phyloP scores from a whole-genome alignment of 2,888 invertebrate genomes.

The Tanytarsus gracilentus region DNA sequence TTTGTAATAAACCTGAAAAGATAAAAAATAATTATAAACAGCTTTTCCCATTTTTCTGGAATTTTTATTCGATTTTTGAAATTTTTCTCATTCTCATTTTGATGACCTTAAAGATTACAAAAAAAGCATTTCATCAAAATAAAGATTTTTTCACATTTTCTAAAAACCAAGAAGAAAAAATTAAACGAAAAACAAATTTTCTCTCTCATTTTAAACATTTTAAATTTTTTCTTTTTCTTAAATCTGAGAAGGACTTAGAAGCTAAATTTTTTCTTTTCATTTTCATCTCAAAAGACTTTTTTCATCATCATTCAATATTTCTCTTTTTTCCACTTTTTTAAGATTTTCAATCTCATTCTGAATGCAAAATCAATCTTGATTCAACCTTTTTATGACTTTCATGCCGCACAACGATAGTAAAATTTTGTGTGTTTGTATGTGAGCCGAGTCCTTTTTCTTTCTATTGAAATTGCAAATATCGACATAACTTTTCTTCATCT shows the following conservation, averaged over 20 bases:
- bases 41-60: conserved; percentile 19
- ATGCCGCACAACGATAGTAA: too few relatives aligned
- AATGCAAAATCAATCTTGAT: conserved; percentile 5
- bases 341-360: too few relatives aligned
- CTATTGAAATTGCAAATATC: not conserved
- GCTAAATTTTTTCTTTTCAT: conserved; percentile 8
- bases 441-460: not conserved
- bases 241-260: conserved; percentile 25
- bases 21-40: not conserved
- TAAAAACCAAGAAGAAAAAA: conserved; percentile 17
- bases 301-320: conserved; percentile 7
- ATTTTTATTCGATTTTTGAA: conserved; percentile 26
- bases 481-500: not conserved
- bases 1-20: not conserved
- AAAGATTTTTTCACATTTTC: conserved; percentile 25
- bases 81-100: conserved; percentile 20
- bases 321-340: not conserved
- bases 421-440: too few relatives aligned
- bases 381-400: not conserved
- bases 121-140: conserved; percentile 28
- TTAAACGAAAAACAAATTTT: conserved; percentile 25
- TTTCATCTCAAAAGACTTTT: not conserved
- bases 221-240: too few relatives aligned
- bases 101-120: conserved; percentile 21
- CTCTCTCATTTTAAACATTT: conserved; percentile 20